Evolutionary conservation across 2,888 invertebrate species (phyloP), one percentile per base, ranked within the genome.

Genomic region (Eupsilia transversa): DNA sequence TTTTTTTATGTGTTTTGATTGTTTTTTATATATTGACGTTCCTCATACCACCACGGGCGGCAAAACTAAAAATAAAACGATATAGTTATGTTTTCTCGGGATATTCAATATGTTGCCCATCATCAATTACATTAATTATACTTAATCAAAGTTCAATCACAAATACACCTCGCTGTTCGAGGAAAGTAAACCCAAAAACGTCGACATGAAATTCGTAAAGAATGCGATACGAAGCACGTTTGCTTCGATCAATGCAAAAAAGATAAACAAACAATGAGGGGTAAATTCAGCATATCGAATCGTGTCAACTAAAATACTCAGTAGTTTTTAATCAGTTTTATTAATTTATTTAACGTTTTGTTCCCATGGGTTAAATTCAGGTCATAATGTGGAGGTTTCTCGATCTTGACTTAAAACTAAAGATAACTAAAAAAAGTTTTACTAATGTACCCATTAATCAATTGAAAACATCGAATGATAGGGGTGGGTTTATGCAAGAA

Each of bases 41-140:
- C 93, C 87, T 95, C 94, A 95, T 87, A 95, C 93, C 91, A 94
- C 94, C 93, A 95, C 93, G 77, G 95, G 95, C 94, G 95, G 95
- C 94, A 95, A 92, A 89, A 95, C 95, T 95, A 95, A 94, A 95
- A 95, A 94, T 92, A 92, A 92, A 93, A 93, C 83, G 79, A 86
- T 85, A 89, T 80, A 84, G 82, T 88, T 87, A 85, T 80, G 81
- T 82, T 74, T 85, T 79, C 64, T 75, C 56, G 60, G 70, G 60
- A 67, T 70, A 69, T 74, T 71, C 69, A 66, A 64, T 56, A 77
- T 49, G 65, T 59, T 60, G 43, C 71, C 67, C 46, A 54, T 71
- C 38, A 63, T 67, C 33, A 54, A 74, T 65, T 33, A 10, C 23
- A 60, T 57, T 72, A 6, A 72, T 23, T 43, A 59, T 57, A n/a